Percentiles rank a stretch among this genome's conserved stretches.
These are phyloP conservation scores for Pinna nobilis DNA, from an alignment of 1,140 invertebrate species.

Conservation along the genomic window DNA sequence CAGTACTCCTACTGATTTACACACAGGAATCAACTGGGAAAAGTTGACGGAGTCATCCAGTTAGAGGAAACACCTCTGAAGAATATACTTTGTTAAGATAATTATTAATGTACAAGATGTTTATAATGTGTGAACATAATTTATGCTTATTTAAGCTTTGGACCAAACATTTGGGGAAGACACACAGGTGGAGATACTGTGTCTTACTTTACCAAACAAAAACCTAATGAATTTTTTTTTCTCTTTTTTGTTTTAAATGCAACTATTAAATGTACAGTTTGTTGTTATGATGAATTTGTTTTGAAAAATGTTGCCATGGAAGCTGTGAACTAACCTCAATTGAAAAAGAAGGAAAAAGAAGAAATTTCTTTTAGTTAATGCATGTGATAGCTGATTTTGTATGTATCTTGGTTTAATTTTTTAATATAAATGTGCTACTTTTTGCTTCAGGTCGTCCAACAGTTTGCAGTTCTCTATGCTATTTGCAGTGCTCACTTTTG, in stretches of 20 bases:
- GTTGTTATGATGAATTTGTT: too few species aligned
- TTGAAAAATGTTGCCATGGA: too few species aligned
- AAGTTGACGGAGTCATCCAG: constrained; percentile 58
- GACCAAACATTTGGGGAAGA: constrained; percentile 28
- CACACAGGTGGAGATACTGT: neutral
- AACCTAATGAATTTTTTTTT: too few species aligned
- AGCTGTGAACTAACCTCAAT: too few species aligned
- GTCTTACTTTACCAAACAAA: constrained; percentile 12
- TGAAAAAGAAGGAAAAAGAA: constrained; percentile 3
- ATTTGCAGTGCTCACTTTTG: constrained; percentile 34
- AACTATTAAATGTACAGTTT: too few species aligned
- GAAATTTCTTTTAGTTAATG: neutral
- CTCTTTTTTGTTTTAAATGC: too few species aligned
- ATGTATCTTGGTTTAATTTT: neutral
- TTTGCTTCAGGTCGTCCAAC: neutral
- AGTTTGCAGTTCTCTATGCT: constrained; percentile 23
- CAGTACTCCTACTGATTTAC: constrained; percentile 78
- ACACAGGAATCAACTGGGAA: constrained; percentile 66
- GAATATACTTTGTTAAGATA: neutral
- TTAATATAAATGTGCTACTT: neutral
- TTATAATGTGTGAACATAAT: constrained; percentile 18
- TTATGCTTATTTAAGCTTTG: constrained; percentile 38
- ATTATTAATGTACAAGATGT: constrained; percentile 17
- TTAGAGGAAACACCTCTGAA: neutral
- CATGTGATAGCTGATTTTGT: neutral